These are phyloP conservation scores for Psococerastis gibbosa DNA, from an alignment of 2,888 invertebrate species.

Conservation along the genomic window DNA sequence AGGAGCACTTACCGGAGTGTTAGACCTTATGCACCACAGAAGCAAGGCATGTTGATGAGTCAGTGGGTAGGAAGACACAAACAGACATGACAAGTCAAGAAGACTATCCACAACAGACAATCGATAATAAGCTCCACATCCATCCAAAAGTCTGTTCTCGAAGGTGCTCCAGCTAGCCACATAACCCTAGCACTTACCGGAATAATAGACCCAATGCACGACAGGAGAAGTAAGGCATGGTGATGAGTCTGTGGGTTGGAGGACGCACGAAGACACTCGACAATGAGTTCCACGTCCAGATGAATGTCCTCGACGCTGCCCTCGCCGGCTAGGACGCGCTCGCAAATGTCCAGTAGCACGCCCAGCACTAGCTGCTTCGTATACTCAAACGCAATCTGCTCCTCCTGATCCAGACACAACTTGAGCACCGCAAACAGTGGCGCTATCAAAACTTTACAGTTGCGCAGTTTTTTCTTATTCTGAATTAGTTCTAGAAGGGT, in stretches of 20 bases:
- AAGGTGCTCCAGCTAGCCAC: no score
- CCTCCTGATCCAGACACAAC: constrained; percentile 58
- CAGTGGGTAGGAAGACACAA: no score
- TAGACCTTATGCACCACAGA: no score
- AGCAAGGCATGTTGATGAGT: no score
- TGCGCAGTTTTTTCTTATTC: constrained; percentile 57
- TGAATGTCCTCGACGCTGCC: constrained; percentile 28
- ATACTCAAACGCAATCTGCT: constrained; percentile 68
- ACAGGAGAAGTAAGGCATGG: constrained; percentile 69
- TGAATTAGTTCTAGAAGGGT: constrained; percentile 69
- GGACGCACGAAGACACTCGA: constrained; percentile 76
- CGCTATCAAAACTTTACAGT: constrained; percentile 46
- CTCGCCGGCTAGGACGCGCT: constrained; percentile 30
- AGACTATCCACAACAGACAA: no score
- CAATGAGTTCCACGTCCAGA: constrained; percentile 54
- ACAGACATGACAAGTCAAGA: no score
- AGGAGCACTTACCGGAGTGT: no score
- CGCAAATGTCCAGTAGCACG: constrained; percentile 50
- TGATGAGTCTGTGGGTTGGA: constrained; percentile 92
- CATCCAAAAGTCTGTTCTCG: no score
- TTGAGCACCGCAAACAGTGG: constrained; percentile 58
- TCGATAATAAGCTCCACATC: no score
- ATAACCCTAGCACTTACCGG: constrained; percentile 43
- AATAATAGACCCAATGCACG: constrained; percentile 54
- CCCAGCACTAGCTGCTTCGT: constrained; percentile 71